Evolutionary conservation across 2,113 vertebrate genomes (phyloP), one percentile per base, ranked within the genome.

Genomic region (Toxotes jaculatrix): DNA sequence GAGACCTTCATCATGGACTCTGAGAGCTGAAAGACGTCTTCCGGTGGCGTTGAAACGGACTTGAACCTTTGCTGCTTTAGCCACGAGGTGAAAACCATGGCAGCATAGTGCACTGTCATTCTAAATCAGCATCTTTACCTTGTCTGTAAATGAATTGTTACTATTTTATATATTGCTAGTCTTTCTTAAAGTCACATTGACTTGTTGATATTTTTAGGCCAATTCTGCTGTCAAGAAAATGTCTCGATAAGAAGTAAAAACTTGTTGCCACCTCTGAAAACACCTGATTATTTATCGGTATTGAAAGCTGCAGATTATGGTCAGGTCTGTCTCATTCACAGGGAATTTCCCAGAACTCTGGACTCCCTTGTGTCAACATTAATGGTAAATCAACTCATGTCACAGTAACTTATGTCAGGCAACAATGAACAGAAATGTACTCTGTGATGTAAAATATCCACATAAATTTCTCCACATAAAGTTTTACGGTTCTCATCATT

Each of bases 1-100:
- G 97, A 99, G 91, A 96, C 96, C 0, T 98, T 97, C 93, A 90
- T 98, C 81, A 95, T 94, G 96, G 98, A 99, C 93, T 98, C 98
- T 0, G 95, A 96, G 64, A 93, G 90, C 79, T 96, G 87, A 95
- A 62, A 6, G 10, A 4, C 7, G 34, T 38, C 34, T 27, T 7
- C 1, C 10, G 27, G 9, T 11, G 4, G 17, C 60, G 47, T n/a
- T 43, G 49, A 61, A 63, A 77, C 1, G 0, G 68, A 83, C 85
- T 79, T 36, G 23, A 62, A 69, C 17, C 60, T 23, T 55, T 38
- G 36, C 55, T 36, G 69, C 34, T 3, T 27, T 57, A 34, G 14
- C 7, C 12, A 21, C 14, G 27, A 53, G 36, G 36, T 42, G 36
- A 16, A 32, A 45, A 42, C 68, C 13, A 14, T 40, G 71, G 5